Percentiles rank a stretch among this genome's conserved stretches.
These are phyloP conservation scores for Poecilia velifera DNA, from an alignment of 2,797 vertebrate genomes.

Conservation along the genomic window DNA sequence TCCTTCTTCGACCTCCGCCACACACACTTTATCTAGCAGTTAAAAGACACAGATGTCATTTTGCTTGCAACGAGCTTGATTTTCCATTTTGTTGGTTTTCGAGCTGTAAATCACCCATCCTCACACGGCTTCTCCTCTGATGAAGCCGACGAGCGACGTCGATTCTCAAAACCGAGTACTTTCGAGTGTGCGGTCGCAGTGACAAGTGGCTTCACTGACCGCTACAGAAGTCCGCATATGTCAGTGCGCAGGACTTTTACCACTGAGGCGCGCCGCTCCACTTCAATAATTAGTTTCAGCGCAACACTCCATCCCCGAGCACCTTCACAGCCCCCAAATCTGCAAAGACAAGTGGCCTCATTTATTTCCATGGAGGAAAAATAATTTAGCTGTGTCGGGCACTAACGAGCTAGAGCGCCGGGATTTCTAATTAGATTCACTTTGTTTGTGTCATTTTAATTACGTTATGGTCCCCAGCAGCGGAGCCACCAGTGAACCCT, in stretches of 20 bases:
- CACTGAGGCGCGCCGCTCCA: slow-evolving; percentile 46
- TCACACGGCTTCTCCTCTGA: slow-evolving; percentile 40
- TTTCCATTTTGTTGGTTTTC: slow-evolving; percentile 48
- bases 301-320: slow-evolving; percentile 61
- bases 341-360: slow-evolving; percentile 87
- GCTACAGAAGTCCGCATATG: slow-evolving; percentile 49
- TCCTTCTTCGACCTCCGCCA: too few species aligned
- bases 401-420: slow-evolving; percentile 86
- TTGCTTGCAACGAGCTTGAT: slow-evolving; percentile 66
- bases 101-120: slow-evolving; percentile 41
- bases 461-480: slow-evolving; percentile 85
- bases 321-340: slow-evolving; percentile 79
- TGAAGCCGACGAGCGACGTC: neutral
- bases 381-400: slow-evolving; percentile 86
- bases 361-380: slow-evolving; percentile 87
- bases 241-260: slow-evolving; percentile 36
- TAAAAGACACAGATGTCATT: slow-evolving; percentile 52
- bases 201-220: slow-evolving; percentile 40
- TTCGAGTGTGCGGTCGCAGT: slow-evolving; percentile 41
- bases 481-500: slow-evolving; percentile 81
- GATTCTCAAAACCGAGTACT: slow-evolving; percentile 18
- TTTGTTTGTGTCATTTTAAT: slow-evolving; percentile 94
- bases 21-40: neutral
- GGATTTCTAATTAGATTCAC: slow-evolving; percentile 92
- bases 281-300: slow-evolving; percentile 78